Evolutionary conservation across 2,113 vertebrate species (phyloP).

Genomic region (Megaptera novaeangliae): DNA sequence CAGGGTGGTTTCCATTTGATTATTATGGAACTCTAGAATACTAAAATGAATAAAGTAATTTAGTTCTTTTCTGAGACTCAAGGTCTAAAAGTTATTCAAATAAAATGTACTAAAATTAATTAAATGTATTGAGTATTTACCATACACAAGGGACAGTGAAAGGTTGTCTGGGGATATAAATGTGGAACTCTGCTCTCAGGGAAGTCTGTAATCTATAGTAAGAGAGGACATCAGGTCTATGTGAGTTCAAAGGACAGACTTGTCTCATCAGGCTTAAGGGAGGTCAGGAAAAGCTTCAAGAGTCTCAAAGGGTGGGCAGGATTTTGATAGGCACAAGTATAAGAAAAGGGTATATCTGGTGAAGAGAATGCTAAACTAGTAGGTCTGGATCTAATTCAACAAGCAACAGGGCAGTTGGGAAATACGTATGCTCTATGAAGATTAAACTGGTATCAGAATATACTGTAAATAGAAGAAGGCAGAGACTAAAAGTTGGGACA

Average conservation of each 20-base stretch:
- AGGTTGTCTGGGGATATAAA: background rate
- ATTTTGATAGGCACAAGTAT: background rate
- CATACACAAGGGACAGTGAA: background rate
- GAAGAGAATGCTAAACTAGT: background rate
- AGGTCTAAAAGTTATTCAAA: background rate
- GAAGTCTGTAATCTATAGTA: background rate
- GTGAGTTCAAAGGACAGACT: background rate
- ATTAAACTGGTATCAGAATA: background rate
- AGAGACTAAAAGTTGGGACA: background rate
- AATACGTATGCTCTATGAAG: background rate
- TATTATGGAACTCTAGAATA: background rate
- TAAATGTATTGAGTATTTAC: background rate
- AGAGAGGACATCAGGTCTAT: background rate
- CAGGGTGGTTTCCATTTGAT: slow-evolving; percentile 39
- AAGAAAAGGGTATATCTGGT: background rate
- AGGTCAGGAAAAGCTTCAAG: background rate
- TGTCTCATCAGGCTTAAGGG: too few relatives aligned
- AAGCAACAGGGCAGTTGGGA: background rate
- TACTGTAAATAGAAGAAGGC: accelerated
- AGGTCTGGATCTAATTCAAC: background rate
- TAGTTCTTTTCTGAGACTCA: background rate
- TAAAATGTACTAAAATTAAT: slow-evolving; percentile 6
- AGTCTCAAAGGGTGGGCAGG: background rate
- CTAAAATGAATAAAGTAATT: background rate
- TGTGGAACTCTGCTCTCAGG: background rate